phyloP scores from a whole-genome alignment of 2,888 invertebrate genomes.

The Ferdinandea cuprea region DNA sequence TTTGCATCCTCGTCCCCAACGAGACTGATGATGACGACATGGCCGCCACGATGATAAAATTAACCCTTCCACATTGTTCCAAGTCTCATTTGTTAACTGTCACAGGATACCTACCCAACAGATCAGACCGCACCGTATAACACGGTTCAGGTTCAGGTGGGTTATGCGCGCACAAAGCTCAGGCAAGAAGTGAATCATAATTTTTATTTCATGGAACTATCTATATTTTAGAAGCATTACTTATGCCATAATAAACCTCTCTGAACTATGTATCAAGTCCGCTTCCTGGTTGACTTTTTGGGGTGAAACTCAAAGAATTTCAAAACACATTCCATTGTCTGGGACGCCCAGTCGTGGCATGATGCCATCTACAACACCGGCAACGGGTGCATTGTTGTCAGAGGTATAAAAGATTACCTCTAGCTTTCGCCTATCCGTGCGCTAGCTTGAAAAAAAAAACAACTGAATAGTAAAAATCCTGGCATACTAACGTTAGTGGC shows the following conservation, averaged over 20 bases:
- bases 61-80: constrained; percentile 72
- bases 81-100: constrained; percentile 72
- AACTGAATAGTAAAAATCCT: constrained; percentile 44
- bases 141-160: constrained; percentile 41
- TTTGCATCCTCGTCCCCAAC: constrained; percentile 7
- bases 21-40: constrained; percentile 24
- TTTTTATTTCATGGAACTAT: constrained; percentile 69
- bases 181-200: constrained; percentile 65
- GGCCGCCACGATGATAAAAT: constrained; percentile 62
- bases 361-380: constrained; percentile 53
- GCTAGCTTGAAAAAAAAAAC: constrained; percentile 35
- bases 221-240: constrained; percentile 74
- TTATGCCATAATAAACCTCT: constrained; percentile 70
- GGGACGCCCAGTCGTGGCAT: constrained; percentile 52
- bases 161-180: constrained; percentile 44
- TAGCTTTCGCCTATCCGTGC: constrained; percentile 57
- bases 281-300: constrained; percentile 47
- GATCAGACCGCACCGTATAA: constrained; percentile 37
- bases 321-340: constrained; percentile 59
- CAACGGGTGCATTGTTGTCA: constrained; percentile 70
- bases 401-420: constrained; percentile 73
- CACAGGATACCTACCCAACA: constrained; percentile 51
- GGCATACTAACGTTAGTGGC: constrained; percentile 30
- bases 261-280: constrained; percentile 64
- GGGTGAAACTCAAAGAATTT: constrained; percentile 47